Base-by-base conservation (phyloP, 2,888 invertebrate genomes). In the Leptogaster cylindrica region DNA sequence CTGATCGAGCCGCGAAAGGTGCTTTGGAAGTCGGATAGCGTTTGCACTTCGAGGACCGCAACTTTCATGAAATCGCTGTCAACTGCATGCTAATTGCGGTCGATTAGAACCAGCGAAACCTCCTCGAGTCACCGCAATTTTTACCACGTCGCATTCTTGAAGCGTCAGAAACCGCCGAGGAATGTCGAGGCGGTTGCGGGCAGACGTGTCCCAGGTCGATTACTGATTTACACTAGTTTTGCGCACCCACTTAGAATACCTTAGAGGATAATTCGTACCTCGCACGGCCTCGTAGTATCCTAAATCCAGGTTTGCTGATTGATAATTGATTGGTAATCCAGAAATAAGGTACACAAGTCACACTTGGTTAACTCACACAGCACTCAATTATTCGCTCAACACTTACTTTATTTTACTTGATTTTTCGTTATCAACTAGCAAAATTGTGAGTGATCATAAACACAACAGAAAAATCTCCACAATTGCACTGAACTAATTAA, bases 261-360 rank as follows among this genome's bases (percentile, higher is more conserved):
- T n/a, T n/a, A n/a, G n/a, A n/a, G n/a, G n/a, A n/a, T n/a, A 25
- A 51, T 16, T 16, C 72, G 77, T 74, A 80, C 80, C 79, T 79
- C 78, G 80, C 70, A 81, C 80, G 77, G 80, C 80, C 73, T 81
- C 81, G 79, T 80, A 81, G 74, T 81, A 81, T 80, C 81, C 81
- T 73, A 81, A 80, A 81, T 81, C 81, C 81, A 81, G 81, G n/a
- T 78, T 78, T 81, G 80, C 27, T 69, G 70, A 67, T 63, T 72
- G 68, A 44, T 61, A 51, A n/a, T 33, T 39, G 55, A 67, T 52
- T 66, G 66, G 66, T 71, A 72, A 71, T 72, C 72, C 70, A 67
- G 51, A 68, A 25, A 27, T n/a, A 25, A n/a, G 28, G 10, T 6
- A 23, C 33, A 48, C 33, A 28, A 39, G 16, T 50, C 16, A 18